Evolutionary conservation across 2,113 vertebrate genomes (phyloP).

Genomic region (Gadus chalcogrammus): DNA sequence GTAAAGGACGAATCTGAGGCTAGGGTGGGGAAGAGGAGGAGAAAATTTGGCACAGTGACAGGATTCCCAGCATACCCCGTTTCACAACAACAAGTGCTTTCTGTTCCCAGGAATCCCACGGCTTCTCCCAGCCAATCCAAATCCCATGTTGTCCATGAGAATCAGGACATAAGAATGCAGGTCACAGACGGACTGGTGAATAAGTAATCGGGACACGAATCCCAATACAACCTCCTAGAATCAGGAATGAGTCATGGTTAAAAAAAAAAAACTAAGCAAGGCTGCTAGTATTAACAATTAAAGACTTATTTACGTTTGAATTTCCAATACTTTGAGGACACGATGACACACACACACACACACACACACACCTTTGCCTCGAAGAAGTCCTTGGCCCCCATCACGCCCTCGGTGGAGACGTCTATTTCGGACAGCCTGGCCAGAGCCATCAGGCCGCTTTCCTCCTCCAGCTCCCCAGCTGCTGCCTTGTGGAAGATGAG

Average conservation of each 20-base stretch:
- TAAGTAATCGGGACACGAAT: background rate
- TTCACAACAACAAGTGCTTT: background rate
- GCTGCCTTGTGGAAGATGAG: slow-evolving; percentile 91
- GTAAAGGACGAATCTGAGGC: background rate
- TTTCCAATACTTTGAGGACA: too few species aligned
- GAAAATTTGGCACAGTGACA: background rate
- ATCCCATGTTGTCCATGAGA: background rate
- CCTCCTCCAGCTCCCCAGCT: slow-evolving; percentile 85
- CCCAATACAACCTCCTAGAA: too few species aligned
- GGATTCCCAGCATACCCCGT: background rate
- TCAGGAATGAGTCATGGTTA: background rate
- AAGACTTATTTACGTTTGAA: too few species aligned
- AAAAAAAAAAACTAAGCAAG: background rate
- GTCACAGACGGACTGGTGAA: background rate
- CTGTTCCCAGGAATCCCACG: background rate
- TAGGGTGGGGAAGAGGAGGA: too few species aligned
- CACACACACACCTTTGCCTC: slow-evolving; percentile 86
- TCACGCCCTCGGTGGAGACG: slow-evolving; percentile 88
- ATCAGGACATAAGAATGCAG: slow-evolving; percentile 6
- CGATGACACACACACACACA: background rate
- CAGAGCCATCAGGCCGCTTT: slow-evolving; percentile 88
- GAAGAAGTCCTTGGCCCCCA: slow-evolving; percentile 92
- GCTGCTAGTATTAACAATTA: too few species aligned
- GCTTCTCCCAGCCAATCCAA: background rate
- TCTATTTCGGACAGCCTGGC: slow-evolving; percentile 91